Percentiles rank a stretch among this genome's conserved stretches.
Evolutionary conservation across 2,888 invertebrate species (phyloP).

Genomic region (Drosophila gaucha): DNA sequence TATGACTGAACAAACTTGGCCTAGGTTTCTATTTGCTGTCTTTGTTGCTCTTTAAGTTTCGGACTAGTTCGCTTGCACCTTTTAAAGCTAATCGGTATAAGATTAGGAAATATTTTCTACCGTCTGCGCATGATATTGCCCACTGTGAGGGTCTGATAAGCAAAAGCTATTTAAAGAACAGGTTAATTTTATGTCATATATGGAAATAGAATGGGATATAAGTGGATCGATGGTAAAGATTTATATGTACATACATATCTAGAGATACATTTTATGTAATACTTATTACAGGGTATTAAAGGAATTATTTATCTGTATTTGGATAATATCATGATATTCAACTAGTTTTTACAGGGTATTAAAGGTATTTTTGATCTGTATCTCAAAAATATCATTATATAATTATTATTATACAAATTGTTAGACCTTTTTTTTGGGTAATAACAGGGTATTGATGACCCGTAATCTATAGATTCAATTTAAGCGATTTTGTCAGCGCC

Average conservation of each 20-base stretch:
- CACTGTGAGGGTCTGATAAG: neutral
- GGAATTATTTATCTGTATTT: too few relatives aligned
- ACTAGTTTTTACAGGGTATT: constrained; percentile 1
- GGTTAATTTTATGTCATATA: neutral
- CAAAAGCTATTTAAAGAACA: constrained; percentile 1
- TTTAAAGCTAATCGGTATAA: neutral
- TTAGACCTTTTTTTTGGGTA: neutral
- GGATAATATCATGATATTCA: too few relatives aligned
- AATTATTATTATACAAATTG: too few relatives aligned
- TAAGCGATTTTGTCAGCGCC: neutral
- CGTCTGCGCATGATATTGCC: neutral
- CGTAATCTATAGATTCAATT: neutral
- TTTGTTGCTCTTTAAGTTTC: too few relatives aligned
- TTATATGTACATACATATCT: too few relatives aligned
- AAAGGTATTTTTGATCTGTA: too few relatives aligned
- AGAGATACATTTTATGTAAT: too few relatives aligned
- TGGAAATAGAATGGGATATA: neutral
- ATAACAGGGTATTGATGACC: neutral
- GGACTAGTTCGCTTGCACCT: too few relatives aligned
- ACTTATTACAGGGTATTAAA: too few relatives aligned
- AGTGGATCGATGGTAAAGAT: neutral
- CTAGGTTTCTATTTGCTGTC: neutral
- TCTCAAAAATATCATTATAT: too few relatives aligned
- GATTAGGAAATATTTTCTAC: neutral
- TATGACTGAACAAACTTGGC: neutral